These are phyloP conservation scores for Steinernema hermaphroditum DNA, from an alignment of 2,888 invertebrate species.

Conservation along the genomic window DNA sequence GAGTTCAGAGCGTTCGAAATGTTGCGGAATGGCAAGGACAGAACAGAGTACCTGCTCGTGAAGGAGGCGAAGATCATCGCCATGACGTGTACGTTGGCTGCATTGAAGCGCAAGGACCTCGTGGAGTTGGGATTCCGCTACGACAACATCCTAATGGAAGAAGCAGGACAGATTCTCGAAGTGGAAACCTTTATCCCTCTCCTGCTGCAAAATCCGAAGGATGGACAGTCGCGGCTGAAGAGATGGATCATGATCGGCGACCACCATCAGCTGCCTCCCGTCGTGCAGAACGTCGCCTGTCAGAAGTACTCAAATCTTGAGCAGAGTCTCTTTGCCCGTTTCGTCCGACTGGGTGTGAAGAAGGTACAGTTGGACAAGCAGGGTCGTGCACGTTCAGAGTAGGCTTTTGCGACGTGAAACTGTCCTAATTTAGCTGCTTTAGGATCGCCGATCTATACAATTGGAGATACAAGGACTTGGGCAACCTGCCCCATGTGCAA, in stretches of 20 bases:
- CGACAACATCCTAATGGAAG: slow-evolving; percentile 99
- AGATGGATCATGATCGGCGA: slow-evolving; percentile 99
- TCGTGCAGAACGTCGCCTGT: slow-evolving; percentile 99
- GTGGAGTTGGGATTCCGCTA: slow-evolving; percentile 82
- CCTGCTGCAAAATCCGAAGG: slow-evolving; percentile 87
- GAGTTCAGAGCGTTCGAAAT: slow-evolving; percentile 98
- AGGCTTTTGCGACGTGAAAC: slow-evolving; percentile 33
- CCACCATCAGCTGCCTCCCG: slow-evolving; percentile 97
- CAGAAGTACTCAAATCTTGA: slow-evolving; percentile 99
- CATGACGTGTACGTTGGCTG: slow-evolving; percentile 99
- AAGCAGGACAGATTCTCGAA: slow-evolving; percentile 96
- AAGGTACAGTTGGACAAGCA: slow-evolving; percentile 96
- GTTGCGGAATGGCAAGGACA: slow-evolving; percentile 87
- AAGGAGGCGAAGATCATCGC: slow-evolving; percentile 96
- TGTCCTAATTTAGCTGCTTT: slow-evolving; percentile 39
- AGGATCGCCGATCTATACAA: slow-evolving; percentile 70
- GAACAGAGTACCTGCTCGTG: slow-evolving; percentile 90
- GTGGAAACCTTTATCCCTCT: slow-evolving; percentile 99
- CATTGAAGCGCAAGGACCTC: slow-evolving; percentile 89
- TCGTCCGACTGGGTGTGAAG: slow-evolving; percentile 93
- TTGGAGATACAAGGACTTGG: slow-evolving; percentile 74
- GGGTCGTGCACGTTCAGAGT: slow-evolving; percentile 87
- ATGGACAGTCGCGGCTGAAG: slow-evolving; percentile 90
- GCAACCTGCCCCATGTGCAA: slow-evolving; percentile 86
- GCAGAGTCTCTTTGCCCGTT: slow-evolving; percentile 92